Percentiles rank a stretch among this genome's conserved stretches.
Conservation (phyloP, 2,113 vertebrate species). For the Phodopus roborovskii region DNA sequence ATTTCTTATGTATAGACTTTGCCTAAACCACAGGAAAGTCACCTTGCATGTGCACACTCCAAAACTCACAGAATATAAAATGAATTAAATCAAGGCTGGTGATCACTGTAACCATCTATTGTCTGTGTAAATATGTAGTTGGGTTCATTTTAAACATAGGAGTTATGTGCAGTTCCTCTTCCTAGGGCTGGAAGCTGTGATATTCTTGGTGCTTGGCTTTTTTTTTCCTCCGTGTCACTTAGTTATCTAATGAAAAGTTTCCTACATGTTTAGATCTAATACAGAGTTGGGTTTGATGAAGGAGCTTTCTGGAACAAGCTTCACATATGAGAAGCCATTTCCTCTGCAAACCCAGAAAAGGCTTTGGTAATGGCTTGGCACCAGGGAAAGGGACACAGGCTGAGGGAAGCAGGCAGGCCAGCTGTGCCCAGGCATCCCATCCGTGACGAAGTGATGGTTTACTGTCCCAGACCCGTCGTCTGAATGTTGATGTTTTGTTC, state of each 20-base stretch:
- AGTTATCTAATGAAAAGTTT: not conserved
- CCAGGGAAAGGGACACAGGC: not conserved
- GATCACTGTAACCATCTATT: not conserved
- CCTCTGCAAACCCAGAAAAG: slow-evolving; percentile 9
- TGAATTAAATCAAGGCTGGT: slow-evolving; percentile 1
- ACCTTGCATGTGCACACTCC: not conserved
- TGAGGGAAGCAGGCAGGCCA: not conserved
- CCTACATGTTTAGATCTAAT: slow-evolving; percentile 1
- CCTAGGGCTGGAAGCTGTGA: not conserved
- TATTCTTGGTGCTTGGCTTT: not conserved
- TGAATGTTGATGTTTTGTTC: slow-evolving; percentile 69
- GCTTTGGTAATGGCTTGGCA: not conserved
- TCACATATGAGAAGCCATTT: not conserved
- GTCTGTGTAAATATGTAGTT: not conserved
- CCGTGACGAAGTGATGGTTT: not conserved
- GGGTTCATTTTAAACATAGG: not conserved
- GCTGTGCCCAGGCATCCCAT: not conserved
- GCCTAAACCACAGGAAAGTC: not conserved
- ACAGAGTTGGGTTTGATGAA: not conserved
- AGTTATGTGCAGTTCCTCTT: not conserved
- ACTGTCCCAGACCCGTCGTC: not conserved
- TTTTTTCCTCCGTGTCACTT: not conserved
- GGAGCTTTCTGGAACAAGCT: not conserved
- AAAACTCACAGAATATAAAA: not conserved
- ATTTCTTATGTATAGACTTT: not conserved